These are phyloP conservation scores for Hucho hucho DNA, from an alignment of 2,113 vertebrate species.

Conservation along the genomic window DNA sequence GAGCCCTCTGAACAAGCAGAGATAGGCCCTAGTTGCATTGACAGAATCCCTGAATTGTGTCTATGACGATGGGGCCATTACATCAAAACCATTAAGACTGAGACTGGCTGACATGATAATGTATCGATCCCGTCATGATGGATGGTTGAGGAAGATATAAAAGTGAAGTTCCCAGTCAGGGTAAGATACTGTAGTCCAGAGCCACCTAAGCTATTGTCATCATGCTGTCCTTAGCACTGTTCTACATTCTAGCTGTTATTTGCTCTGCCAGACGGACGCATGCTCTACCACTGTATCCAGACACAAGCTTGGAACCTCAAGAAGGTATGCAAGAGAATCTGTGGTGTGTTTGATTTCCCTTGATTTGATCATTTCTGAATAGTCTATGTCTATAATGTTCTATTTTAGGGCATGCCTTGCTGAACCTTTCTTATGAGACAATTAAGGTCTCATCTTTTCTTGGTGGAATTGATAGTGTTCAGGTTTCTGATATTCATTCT, in stretches of 20 bases:
- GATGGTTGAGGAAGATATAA: conserved; percentile 68
- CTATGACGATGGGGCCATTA: conserved; percentile 63
- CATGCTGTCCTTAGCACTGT: conserved; percentile 67
- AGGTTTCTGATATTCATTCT: no score
- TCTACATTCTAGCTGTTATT: conserved; percentile 65
- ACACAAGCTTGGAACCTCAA: conserved; percentile 56
- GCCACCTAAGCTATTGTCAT: conserved; percentile 38
- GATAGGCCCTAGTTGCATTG: conserved; percentile 70
- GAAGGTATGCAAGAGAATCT: conserved; percentile 58
- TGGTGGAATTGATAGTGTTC: no score
- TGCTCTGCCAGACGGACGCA: conserved; percentile 56
- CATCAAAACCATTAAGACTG: conserved; percentile 66
- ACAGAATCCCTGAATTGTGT: conserved; percentile 65
- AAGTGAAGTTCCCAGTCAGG: conserved; percentile 53
- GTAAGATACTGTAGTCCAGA: conserved; percentile 34
- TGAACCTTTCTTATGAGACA: no score
- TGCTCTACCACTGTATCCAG: conserved; percentile 69
- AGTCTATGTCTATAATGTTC: not conserved
- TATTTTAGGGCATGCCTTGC: not conserved
- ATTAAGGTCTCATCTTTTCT: no score
- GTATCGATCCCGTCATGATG: conserved; percentile 70
- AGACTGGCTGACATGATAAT: conserved; percentile 69
- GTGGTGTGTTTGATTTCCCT: not conserved
- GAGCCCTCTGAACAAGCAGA: conserved; percentile 69
- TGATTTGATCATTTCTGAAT: not conserved